These are phyloP conservation scores for Ceryle rudis DNA, from an alignment of 2,797 vertebrate species.

Conservation along the genomic window DNA sequence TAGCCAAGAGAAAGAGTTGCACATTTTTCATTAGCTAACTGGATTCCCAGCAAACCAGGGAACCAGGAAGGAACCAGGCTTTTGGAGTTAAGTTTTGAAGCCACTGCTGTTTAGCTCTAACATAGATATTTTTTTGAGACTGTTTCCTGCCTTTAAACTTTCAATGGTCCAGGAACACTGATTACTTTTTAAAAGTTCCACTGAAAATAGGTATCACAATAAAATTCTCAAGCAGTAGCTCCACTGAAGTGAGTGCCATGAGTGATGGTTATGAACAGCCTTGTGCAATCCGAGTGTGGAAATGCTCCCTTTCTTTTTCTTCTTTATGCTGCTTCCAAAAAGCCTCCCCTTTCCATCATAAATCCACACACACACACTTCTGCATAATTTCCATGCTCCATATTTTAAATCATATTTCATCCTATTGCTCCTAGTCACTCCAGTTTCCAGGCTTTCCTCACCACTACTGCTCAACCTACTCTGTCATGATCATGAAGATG, in stretches of 20 bases:
- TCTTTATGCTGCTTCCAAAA: neutral
- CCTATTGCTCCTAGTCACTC: neutral
- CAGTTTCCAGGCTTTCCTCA: neutral
- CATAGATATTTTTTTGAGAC: neutral
- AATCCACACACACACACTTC: neutral
- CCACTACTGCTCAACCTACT: neutral
- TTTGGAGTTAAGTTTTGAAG: neutral
- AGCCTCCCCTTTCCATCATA: neutral
- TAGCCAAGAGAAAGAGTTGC: conserved; percentile 40
- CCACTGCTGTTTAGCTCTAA: neutral
- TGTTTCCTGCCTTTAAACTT: neutral
- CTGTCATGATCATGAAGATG: neutral
- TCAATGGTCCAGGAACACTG: neutral
- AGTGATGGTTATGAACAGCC: neutral
- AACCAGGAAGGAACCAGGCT: neutral
- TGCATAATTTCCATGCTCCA: neutral
- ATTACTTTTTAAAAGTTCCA: neutral
- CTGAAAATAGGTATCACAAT: neutral
- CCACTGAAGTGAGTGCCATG: fast-evolving
- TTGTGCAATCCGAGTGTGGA: neutral
- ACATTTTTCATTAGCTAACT: neutral
- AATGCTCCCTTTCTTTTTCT: neutral
- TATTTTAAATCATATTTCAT: neutral
- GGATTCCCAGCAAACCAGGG: neutral
- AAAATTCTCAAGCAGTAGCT: neutral